A percentile compares a stretch with the other conserved stretches of the same genome.
phyloP scores from a whole-genome alignment of 53 echinoderm and acorn worm species.

The Antedon mediterranea region DNA sequence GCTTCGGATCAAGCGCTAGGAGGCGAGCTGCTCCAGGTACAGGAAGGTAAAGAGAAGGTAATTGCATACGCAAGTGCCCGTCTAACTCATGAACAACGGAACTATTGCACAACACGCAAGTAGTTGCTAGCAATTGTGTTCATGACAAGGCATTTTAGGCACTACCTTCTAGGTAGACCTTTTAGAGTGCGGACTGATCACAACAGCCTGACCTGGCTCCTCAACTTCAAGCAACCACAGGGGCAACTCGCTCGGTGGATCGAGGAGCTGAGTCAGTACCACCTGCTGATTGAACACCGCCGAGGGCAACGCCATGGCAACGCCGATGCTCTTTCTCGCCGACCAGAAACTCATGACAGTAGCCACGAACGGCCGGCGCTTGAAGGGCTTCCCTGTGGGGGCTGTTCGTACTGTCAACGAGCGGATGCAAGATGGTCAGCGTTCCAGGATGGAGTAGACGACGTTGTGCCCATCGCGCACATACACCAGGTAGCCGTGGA shows the following conservation, averaged over 20 bases:
- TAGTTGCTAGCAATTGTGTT: too few relatives aligned
- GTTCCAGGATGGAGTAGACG: too few relatives aligned
- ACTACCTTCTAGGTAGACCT: not conserved
- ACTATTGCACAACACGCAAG: slow-evolving; percentile 12
- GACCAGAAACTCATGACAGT: not conserved
- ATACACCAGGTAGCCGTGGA: slow-evolving; percentile 3
- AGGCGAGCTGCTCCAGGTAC: slow-evolving; percentile 21
- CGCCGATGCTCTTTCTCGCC: slow-evolving; percentile 5
- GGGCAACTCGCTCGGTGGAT: slow-evolving; percentile 17
- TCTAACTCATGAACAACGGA: slow-evolving; percentile 9
- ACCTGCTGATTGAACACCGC: slow-evolving; percentile 14
- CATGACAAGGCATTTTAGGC: not conserved
- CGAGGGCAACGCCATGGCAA: slow-evolving; percentile 4
- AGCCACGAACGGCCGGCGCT: too few relatives aligned
- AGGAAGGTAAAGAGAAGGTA: slow-evolving; percentile 17
- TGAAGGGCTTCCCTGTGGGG: too few relatives aligned
- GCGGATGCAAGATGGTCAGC: too few relatives aligned
- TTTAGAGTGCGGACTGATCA: too few relatives aligned
- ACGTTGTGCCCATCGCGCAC: too few relatives aligned
- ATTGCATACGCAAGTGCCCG: slow-evolving; percentile 4
- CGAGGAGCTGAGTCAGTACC: slow-evolving; percentile 6
- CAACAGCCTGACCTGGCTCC: too few relatives aligned
- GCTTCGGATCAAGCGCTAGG: slow-evolving; percentile 26
- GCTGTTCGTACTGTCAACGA: too few relatives aligned
- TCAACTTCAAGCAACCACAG: not conserved